A percentile compares a stretch with the other conserved stretches of the same genome.
Evolutionary conservation across 1,140 invertebrate genomes (phyloP).

Genomic region (Vollenhovia emeryi): DNA sequence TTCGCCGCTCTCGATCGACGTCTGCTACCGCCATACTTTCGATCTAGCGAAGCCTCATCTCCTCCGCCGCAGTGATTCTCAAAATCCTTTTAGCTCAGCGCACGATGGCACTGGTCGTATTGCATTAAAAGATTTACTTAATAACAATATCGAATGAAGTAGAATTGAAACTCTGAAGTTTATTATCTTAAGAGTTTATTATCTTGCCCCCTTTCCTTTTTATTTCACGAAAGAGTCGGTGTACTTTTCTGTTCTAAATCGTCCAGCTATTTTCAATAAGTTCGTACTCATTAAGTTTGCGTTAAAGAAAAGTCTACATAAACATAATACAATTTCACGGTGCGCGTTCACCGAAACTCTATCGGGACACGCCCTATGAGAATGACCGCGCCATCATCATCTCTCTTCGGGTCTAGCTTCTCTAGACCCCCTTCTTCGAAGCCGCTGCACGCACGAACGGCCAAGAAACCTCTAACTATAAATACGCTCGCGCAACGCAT

Average conservation of each 20-base stretch:
- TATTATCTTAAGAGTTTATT: background rate
- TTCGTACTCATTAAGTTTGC: background rate
- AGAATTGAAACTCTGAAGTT: background rate
- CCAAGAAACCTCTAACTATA: slow-evolving; percentile 46
- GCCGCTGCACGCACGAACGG: slow-evolving; percentile 11
- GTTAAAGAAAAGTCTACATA: background rate
- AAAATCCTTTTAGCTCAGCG: background rate
- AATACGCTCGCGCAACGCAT: slow-evolving; percentile 48
- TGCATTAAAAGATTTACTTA: background rate
- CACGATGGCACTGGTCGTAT: background rate
- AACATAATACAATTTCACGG: background rate
- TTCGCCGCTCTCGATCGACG: slow-evolving; percentile 2
- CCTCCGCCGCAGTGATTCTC: background rate
- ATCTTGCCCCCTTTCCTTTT: background rate
- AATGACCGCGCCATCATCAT: slow-evolving; percentile 26
- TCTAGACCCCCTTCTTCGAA: background rate
- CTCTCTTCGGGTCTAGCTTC: slow-evolving; percentile 1
- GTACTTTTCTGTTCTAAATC: background rate
- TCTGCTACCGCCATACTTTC: background rate
- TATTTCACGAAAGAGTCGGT: background rate
- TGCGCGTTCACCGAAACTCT: background rate
- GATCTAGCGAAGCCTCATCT: background rate
- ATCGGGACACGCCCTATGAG: slow-evolving; percentile 4
- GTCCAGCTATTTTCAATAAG: background rate
- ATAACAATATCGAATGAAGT: background rate